Evolutionary conservation across 2,113 vertebrate species (phyloP).

Genomic region (Microcebus tavaratra): DNA sequence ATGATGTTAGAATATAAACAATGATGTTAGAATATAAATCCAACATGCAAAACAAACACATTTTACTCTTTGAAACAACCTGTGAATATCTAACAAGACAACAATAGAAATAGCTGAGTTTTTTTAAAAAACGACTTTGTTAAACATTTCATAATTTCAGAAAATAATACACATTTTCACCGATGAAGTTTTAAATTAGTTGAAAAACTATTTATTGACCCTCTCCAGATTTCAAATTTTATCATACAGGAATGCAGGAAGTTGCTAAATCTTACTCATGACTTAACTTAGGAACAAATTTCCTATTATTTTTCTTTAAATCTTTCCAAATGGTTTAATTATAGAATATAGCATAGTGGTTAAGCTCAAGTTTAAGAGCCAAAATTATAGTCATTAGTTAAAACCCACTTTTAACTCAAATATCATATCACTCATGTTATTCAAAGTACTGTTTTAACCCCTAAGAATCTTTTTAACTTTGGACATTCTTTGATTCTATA

Average conservation of each 20-base stretch:
- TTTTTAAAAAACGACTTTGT: constrained; percentile 12
- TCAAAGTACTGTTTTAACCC: background rate
- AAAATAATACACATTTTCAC: constrained; percentile 11
- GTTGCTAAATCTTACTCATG: background rate
- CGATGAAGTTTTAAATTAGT: background rate
- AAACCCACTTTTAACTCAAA: constrained; percentile 8
- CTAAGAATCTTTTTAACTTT: background rate
- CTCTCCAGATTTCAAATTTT: background rate
- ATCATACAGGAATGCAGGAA: background rate
- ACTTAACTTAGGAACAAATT: background rate
- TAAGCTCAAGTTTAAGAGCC: background rate
- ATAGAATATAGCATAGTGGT: background rate
- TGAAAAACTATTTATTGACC: background rate
- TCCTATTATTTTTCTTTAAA: background rate
- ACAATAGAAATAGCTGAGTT: background rate
- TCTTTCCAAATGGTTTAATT: background rate
- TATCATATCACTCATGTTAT: background rate
- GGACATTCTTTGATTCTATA: background rate
- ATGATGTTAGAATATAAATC: background rate
- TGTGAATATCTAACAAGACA: background rate
- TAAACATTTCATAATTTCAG: background rate
- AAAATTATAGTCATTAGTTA: background rate
- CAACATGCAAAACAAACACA: background rate
- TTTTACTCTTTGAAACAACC: constrained; percentile 1
- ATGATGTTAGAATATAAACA: background rate